Conservation (phyloP, 1,140 invertebrate species). For the Paraescarpia echinospica region DNA sequence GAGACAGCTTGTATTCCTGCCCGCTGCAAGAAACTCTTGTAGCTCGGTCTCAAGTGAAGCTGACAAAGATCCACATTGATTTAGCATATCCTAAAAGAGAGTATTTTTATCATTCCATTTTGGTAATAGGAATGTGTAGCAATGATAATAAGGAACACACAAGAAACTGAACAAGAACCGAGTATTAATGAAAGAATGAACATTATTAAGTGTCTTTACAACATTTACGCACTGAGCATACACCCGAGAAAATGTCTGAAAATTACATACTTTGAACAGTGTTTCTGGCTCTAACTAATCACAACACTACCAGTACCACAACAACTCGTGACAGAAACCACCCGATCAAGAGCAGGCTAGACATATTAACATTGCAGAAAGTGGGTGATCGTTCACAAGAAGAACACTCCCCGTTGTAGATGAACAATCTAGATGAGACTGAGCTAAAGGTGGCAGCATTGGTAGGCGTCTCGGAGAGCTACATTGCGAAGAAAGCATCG, state of each 20-base stretch:
- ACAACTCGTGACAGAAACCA: background rate
- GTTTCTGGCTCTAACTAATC: background rate
- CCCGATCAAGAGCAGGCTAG: too few species aligned
- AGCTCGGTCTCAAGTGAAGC: background rate
- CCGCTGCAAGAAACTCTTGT: background rate
- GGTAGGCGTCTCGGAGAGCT: constrained; percentile 52
- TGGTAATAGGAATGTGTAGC: too few species aligned
- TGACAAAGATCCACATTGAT: too few species aligned
- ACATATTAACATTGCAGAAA: background rate
- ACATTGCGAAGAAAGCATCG: constrained; percentile 45
- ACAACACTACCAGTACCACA: background rate
- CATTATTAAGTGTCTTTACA: background rate
- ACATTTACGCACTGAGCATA: background rate
- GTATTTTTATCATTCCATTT: too few species aligned
- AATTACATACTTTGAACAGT: background rate
- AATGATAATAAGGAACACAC: too few species aligned
- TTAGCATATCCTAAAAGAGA: too few species aligned
- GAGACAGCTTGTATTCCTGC: background rate
- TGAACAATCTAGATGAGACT: background rate
- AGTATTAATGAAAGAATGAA: background rate
- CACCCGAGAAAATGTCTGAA: background rate
- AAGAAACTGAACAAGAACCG: too few species aligned
- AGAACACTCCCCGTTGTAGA: background rate
- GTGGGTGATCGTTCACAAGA: background rate
- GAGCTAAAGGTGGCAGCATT: constrained; percentile 52